Evolutionary conservation across 1,140 invertebrate genomes (phyloP).

Genomic region (Eumaeus atala): DNA sequence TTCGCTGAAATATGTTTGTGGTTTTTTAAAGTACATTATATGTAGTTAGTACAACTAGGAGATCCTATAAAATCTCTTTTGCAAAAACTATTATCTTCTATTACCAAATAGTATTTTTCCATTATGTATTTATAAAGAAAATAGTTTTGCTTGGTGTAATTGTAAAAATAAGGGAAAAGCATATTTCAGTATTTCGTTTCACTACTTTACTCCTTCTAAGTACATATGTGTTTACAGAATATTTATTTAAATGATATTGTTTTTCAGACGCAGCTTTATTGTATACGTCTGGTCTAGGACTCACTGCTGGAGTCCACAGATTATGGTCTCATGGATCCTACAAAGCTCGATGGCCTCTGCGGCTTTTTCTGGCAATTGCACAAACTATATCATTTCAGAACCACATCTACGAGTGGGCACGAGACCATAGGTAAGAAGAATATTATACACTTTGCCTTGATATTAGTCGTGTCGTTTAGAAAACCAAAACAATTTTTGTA

Average conservation of each 20-base stretch:
- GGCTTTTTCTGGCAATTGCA: constrained; percentile 81
- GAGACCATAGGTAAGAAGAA: constrained; percentile 82
- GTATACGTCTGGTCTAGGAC: constrained; percentile 73
- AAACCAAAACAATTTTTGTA: too few relatives aligned
- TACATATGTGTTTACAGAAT: constrained; percentile 15
- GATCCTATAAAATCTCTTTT: too few relatives aligned
- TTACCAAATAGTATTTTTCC: too few relatives aligned
- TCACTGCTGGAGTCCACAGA: constrained; percentile 88
- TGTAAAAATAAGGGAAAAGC: background rate
- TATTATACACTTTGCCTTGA: too few relatives aligned
- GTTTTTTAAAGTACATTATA: too few relatives aligned
- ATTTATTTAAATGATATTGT: constrained; percentile 14
- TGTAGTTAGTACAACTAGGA: too few relatives aligned
- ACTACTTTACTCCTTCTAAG: background rate
- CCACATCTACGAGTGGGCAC: constrained; percentile 84
- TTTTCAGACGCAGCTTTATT: background rate
- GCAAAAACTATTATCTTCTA: too few relatives aligned
- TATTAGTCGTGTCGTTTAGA: too few relatives aligned
- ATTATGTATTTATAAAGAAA: too few relatives aligned
- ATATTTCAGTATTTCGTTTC: background rate
- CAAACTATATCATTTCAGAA: constrained; percentile 91
- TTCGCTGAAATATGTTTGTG: too few relatives aligned
- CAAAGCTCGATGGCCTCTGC: constrained; percentile 83
- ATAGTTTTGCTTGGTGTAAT: too few relatives aligned
- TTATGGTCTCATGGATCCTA: constrained; percentile 88